Evolutionary conservation across 2,888 invertebrate genomes (phyloP).

Genomic region (Brachyopa scutellaris): DNA sequence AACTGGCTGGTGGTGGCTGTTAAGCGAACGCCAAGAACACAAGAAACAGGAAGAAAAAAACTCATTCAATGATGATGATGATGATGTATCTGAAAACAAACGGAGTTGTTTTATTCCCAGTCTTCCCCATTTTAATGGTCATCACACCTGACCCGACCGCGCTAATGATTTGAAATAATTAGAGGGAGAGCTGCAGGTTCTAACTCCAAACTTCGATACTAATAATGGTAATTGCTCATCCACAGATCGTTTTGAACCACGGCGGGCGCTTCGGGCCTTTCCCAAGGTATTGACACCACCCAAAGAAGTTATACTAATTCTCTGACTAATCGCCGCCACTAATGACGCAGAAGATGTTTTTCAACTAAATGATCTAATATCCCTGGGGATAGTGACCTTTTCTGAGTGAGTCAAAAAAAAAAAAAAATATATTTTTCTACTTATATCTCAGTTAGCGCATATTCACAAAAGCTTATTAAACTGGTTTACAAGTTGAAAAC

Average conservation of each 20-base stretch:
- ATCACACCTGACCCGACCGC: slow-evolving; percentile 16
- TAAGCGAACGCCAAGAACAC: slow-evolving; percentile 9
- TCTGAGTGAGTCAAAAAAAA: background rate
- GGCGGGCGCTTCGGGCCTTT: no score
- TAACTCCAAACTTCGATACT: slow-evolving; percentile 10
- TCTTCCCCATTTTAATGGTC: slow-evolving; percentile 37
- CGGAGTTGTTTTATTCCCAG: background rate
- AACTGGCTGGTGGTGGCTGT: slow-evolving; percentile 35
- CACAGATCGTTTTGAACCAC: background rate
- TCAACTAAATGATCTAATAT: slow-evolving; percentile 65
- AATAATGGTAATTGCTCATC: slow-evolving; percentile 20
- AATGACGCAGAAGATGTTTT: slow-evolving; percentile 45
- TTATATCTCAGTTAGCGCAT: slow-evolving; percentile 38
- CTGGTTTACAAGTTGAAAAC: slow-evolving; percentile 48
- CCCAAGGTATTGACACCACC: slow-evolving; percentile 47
- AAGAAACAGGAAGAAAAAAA: slow-evolving; percentile 48
- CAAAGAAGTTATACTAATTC: background rate
- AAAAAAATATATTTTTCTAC: background rate
- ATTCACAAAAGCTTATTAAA: slow-evolving; percentile 50
- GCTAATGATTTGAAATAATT: slow-evolving; percentile 48
- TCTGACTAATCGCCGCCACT: slow-evolving; percentile 15
- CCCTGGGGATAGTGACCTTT: slow-evolving; percentile 69
- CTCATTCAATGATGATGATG: slow-evolving; percentile 39
- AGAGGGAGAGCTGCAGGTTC: slow-evolving; percentile 2
- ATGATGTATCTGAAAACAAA: slow-evolving; percentile 40